A percentile compares a stretch with the other conserved stretches of the same genome.
phyloP scores from a whole-genome alignment of 2,888 invertebrate genomes.

The Tetheella fluctuosa region DNA sequence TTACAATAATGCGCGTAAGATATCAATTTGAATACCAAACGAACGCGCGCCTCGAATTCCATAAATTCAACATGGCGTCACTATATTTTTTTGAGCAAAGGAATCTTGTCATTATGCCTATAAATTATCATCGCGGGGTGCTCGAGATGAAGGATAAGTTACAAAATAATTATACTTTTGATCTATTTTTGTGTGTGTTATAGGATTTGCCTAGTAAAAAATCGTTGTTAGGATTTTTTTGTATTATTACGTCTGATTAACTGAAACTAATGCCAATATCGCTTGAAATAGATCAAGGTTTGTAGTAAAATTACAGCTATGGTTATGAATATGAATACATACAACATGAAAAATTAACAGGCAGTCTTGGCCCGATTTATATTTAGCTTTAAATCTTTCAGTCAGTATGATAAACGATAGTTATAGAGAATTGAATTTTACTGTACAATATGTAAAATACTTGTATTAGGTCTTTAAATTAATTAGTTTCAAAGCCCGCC shows the following conservation, averaged over 20 bases:
- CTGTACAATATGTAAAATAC: background rate
- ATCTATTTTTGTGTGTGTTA: slow-evolving; percentile 15
- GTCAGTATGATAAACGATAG: background rate
- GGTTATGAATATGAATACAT: background rate
- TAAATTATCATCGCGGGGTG: slow-evolving; percentile 73
- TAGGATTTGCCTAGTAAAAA: background rate
- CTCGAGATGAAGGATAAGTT: slow-evolving; percentile 55
- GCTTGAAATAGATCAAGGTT: background rate
- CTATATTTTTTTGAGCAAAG: slow-evolving; percentile 56
- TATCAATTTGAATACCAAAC: slow-evolving; percentile 42
- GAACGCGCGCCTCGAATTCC: slow-evolving; percentile 66
- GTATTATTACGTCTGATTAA: background rate
- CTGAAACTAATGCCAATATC: background rate
- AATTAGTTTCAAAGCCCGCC: no score
- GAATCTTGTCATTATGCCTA: slow-evolving; percentile 70
- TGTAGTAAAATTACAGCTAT: background rate
- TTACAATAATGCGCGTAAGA: slow-evolving; percentile 27
- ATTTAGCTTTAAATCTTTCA: background rate
- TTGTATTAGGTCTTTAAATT: no score
- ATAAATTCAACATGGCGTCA: slow-evolving; percentile 65
- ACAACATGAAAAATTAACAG: background rate
- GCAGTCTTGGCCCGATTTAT: background rate
- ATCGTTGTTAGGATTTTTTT: background rate
- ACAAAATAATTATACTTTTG: slow-evolving; percentile 43
- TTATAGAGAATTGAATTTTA: no score